Base-by-base conservation (phyloP, 2,797 vertebrate species). In the Typhlichthys eigenmanni region DNA sequence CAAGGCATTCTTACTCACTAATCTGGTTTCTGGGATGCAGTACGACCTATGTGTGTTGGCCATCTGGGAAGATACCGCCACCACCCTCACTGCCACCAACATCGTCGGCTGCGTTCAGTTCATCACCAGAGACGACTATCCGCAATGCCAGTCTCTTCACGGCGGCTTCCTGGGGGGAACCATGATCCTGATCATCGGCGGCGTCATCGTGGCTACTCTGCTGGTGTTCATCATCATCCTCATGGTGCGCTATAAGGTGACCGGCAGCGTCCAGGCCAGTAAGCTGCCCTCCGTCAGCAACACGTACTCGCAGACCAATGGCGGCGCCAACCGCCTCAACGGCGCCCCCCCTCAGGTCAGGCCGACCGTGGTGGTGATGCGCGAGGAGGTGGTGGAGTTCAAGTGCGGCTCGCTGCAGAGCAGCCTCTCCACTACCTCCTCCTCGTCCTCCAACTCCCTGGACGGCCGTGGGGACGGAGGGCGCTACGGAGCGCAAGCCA, bases 31-130 rank as follows among this genome's bases (percentile, higher is more conserved):
- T 0, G 97, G 96, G 69, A 93, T 95, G 17, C 94, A 95, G 87
- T 99, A 99, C n/a, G 96, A 98, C 80, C 86, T 99, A 74, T 99
- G 98, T 0, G 97, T 99, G 55, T 84, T 99, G 87, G 96, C 97
- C 78, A 96, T 98, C 88, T 99, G 96, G 95, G 97, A 99, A 2
- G 98, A 99, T 91, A 95, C 94, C 0, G 95, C 95, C 75, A 98
- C 98, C 0, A 96, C 96, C 0, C 96, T 99, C 74, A 98, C 96
- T 0, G 98, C 97, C 83, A 99, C 98, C 85, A 99, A 98, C 72
- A 93, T 99, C 6, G 94, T 99, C 12, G 98, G 98, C 69, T 99
- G 98, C 0, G 92, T 95, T 78, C 95, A 97, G 88, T 99, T 99
- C 87, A 86, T 94, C 88, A 99, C 98, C 79, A 93, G 92, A 62